Evolutionary conservation across 2,888 invertebrate species (phyloP), one percentile per base, ranked within the genome.

Genomic region (Lithophane socia): DNA sequence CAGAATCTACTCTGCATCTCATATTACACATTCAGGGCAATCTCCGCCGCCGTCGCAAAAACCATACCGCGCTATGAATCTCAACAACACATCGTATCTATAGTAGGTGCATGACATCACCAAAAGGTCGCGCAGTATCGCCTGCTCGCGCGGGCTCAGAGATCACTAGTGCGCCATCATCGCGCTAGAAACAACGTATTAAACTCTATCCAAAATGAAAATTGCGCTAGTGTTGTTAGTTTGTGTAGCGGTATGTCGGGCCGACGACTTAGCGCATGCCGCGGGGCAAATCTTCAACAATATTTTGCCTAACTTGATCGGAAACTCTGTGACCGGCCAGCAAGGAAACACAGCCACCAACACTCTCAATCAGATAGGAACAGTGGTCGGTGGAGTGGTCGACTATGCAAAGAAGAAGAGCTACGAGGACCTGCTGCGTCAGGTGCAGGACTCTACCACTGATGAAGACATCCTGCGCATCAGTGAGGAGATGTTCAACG

Each of bases 401-500:
- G 96, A 96, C 90, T 96, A 96, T 86, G 94, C 96, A 5, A 95
- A 96, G 89, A 96, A 95, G 91, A 96, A 96, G 89, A 95, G 96
- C 87, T 96, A 96, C 83, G 96, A 96, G 12, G 96, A 96, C 68
- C 76, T 96, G 73, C 90, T 96, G 58, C 94, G 93, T 18, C 95
- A 95, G 86, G 94, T 94, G 13, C 96, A 96, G 83, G 97, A 97
- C 74, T 90, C 96, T 0, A 97, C 98, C 68, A 97, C 97, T 1
- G 98, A 98, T 83, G 97, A 97, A 79, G 97, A 98, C 90, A 94
- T 98, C 68, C 96, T 97, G 77, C 97, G 97, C 69, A 95, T 98
- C 83, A 97, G 98, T 37, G 98, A 98, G 92, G 97, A 97, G 80
- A 96, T 98, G 88, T 97, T 98, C 89, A 97, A 97, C 83, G 97